Evolutionary conservation across 2,888 invertebrate genomes (phyloP), one percentile per base, ranked within the genome.

Genomic region (Nomada goodeniana): DNA sequence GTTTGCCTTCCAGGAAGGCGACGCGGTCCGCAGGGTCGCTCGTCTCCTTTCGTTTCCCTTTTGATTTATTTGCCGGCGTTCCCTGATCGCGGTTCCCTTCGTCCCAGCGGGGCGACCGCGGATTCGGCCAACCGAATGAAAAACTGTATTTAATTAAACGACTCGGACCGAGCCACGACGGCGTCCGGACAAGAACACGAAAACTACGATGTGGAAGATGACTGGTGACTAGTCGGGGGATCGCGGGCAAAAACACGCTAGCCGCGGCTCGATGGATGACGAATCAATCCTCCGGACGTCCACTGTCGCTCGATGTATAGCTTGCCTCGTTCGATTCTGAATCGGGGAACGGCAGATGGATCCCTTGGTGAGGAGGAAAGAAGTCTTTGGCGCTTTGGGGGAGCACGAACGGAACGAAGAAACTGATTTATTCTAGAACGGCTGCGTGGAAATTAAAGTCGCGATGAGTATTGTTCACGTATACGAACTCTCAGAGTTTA

Each of bases 131-230:
- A 60, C 72, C 85, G 79, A 84, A 90, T 83, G 85, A 92, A 92
- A 92, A 91, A 90, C 84, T 90, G 92, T 90, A 92, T 92, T 92
- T 91, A 92, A 92, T 92, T 92, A 92, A 91, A 88, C 89, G 87
- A 86, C 83, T 80, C 75, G 77, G 76, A 70, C 59, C 67, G 81
- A 75, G 78, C 72, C 64, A 76, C 74, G 83, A 64, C 65, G 63
- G 47, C 61, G 71, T 61, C 61, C 59, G 36, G 50, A 61, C 71
- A 73, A 83, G 83, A 77, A 75, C 84, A 83, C 64, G 82, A 85
- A 81, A 82, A 89, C 83, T 86, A 87, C 81, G 81, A 86, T 77
- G 87, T 86, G 78, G 86, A 81, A 76, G 76, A 83, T 82, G 75
- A 83, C 76, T 81, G 82, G 78, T 64, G 88, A 90, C 91, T 89